Percentiles rank a stretch among this genome's conserved stretches.
phyloP scores from a whole-genome alignment of 2,113 vertebrate species.

The Reinhardtius hippoglossoides region DNA sequence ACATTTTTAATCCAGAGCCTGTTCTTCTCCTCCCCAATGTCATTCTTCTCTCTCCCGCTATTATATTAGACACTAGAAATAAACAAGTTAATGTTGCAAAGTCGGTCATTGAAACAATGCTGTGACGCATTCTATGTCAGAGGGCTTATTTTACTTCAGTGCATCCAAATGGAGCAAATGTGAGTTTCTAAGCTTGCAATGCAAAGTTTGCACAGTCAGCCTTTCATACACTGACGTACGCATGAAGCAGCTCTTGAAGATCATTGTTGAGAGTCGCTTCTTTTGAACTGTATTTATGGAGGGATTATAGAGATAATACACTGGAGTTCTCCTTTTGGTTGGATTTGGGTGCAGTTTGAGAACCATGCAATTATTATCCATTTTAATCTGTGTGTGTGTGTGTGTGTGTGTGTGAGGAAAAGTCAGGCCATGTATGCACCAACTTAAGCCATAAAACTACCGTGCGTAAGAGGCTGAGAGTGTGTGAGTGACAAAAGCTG shows the following conservation, averaged over 20 bases:
- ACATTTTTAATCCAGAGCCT: slow-evolving; percentile 44
- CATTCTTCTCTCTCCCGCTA: slow-evolving; percentile 3
- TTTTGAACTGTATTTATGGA: slow-evolving; percentile 61
- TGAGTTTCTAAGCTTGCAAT: slow-evolving; percentile 31
- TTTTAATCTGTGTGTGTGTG: slow-evolving; percentile 39
- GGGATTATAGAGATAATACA: slow-evolving; percentile 69
- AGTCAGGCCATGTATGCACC: neutral
- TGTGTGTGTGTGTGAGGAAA: neutral
- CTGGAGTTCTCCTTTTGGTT: slow-evolving; percentile 39
- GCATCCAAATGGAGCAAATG: slow-evolving; percentile 48
- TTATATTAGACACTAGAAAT: neutral
- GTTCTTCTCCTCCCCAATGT: slow-evolving; percentile 16
- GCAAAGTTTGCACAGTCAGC: slow-evolving; percentile 36
- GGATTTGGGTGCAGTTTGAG: slow-evolving; percentile 31
- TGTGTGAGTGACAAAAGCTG: slow-evolving; percentile 6
- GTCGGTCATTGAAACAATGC: slow-evolving; percentile 5
- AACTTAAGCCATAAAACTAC: slow-evolving; percentile 10
- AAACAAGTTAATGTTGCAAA: neutral
- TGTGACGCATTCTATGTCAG: neutral
- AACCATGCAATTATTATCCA: slow-evolving; percentile 52
- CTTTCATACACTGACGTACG: slow-evolving; percentile 6
- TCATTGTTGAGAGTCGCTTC: slow-evolving; percentile 6
- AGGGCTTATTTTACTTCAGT: slow-evolving; percentile 38
- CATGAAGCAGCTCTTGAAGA: slow-evolving; percentile 12
- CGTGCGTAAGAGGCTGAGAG: neutral